Base-by-base conservation (phyloP, 1,140 invertebrate species). In the Drosophila cardini region DNA sequence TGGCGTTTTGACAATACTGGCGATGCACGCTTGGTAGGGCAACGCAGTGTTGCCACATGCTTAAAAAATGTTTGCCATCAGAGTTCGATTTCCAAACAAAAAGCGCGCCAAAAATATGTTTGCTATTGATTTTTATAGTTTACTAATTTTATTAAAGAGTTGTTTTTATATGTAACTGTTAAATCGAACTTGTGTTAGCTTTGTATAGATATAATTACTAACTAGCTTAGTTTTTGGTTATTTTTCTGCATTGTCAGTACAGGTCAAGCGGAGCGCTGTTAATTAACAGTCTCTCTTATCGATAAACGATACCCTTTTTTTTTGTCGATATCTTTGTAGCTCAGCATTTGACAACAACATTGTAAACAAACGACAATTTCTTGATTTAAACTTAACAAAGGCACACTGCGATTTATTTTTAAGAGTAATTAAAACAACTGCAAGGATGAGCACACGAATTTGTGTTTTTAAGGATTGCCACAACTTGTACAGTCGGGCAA, bases 391-490 rank as follows among this genome's bases (percentile, higher is more conserved):
- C 13, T 40, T 16, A 34, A 15, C 50, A 8, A 53, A 32, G 13
- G 8, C 36, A 64, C 34, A 26, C 2, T 26, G 4, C 21, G 21
- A 4, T 3, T 26, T 3, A 26, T 26, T 26, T 26, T 26, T 4
- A 26, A 26, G 21, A 1, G 21, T 26, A 26, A 26, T 26, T 26
- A 26, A 26, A 5, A 26, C 32, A 21, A 55, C 9, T 32, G 30
- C 2, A 34, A 68, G 58, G 52, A 87, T 87, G 84, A 11, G 7
- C 9, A 50, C 71, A 1, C 74, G 76, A 43, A 43, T 52, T n/a
- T 91, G 90, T 26, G 74, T 46, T 3, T 91, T 90, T 46, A 91
- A 85, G 43, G 60, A 78, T 46, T 91, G 90, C 32, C 67, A 74
- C 13, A 90, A 77, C 43, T 78, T 36, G 30, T 80, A 80, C 38